Base-by-base conservation (phyloP, 2,888 invertebrate species). In the Mimachlamys varia region DNA sequence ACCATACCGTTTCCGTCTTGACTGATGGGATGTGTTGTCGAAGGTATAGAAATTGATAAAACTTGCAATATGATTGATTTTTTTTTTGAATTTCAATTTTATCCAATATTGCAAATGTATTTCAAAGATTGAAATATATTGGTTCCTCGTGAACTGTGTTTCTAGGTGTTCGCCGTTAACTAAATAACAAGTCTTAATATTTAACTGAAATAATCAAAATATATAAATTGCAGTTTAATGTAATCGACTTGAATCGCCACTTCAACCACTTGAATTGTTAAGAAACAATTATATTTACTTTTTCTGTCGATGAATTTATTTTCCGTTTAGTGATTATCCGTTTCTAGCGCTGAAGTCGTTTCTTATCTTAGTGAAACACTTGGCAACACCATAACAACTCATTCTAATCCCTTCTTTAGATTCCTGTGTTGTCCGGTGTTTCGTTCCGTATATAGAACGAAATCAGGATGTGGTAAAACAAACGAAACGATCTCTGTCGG, bases 391-490 rank as follows among this genome's bases (percentile, higher is more conserved):
- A 76, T 76, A 76, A 76, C 76, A 33, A 76, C 76, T 22, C 27
- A 33, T 76, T 76, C 19, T 76, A 76, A 76, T 76, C 76, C 76
- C 76, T 76, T 76, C 76, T 76, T 76, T 76, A 27, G 33, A 76
- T 76, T 76, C 76, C 76, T 15, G 76, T 19, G 76, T 76, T 76
- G 76, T 76, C 76, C 27, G 76, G 76, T 33, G 17, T 76, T 76
- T 76, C 76, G 76, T 76, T 76, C 76, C 76, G 76, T 33, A 76
- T 76, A 76, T 76, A 33, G 76, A 76, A 76, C 27, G 76, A 76
- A 76, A 33, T 76, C 76, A 76, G 76, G 33, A 76, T 76, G 76
- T 76, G 76, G 76, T 76, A 76, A 76, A 76, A 76, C 76, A 76
- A 76, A 76, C 76, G 58, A n/a, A 58, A 58, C 58, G 58, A 58